Evolutionary conservation across 2,888 invertebrate species (phyloP).

Genomic region (Epirrhoe alternata): DNA sequence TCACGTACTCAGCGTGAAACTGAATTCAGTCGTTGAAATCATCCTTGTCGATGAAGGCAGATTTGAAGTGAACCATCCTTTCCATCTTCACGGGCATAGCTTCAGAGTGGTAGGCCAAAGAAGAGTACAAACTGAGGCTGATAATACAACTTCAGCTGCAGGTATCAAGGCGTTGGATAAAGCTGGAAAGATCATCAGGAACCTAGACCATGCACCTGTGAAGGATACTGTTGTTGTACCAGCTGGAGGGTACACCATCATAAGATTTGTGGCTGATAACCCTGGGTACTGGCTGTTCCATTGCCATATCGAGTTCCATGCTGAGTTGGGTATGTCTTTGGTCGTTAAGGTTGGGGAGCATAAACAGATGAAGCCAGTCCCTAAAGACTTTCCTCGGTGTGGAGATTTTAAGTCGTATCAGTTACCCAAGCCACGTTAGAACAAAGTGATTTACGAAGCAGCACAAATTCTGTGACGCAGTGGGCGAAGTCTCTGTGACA

Average conservation of each 20-base stretch:
- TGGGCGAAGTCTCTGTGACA: no score
- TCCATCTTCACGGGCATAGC: slow-evolving; percentile 93
- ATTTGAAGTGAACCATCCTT: slow-evolving; percentile 94
- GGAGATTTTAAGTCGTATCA: slow-evolving; percentile 59
- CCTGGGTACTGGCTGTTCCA: slow-evolving; percentile 97
- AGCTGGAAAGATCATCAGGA: slow-evolving; percentile 88
- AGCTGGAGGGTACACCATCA: slow-evolving; percentile 94
- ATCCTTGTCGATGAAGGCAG: slow-evolving; percentile 93
- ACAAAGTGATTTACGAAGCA: no score
- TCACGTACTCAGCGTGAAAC: slow-evolving; percentile 89
- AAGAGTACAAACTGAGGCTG: slow-evolving; percentile 67
- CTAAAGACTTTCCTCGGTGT: slow-evolving; percentile 91
- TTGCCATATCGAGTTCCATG: slow-evolving; percentile 96
- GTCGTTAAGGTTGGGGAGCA: slow-evolving; percentile 94
- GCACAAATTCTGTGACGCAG: no score
- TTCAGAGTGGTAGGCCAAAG: slow-evolving; percentile 93
- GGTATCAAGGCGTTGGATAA: slow-evolving; percentile 88
- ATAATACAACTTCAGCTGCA: slow-evolving; percentile 85
- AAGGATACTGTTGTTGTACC: slow-evolving; percentile 97
- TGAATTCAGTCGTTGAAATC: slow-evolving; percentile 92
- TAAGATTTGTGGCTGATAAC: slow-evolving; percentile 93
- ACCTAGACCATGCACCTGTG: slow-evolving; percentile 89
- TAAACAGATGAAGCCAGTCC: slow-evolving; percentile 89
- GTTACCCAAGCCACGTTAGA: neutral
- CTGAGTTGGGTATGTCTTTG: slow-evolving; percentile 95